These are phyloP conservation scores for Leptosomus discolor DNA, from an alignment of 2,113 vertebrate species.

Conservation along the genomic window DNA sequence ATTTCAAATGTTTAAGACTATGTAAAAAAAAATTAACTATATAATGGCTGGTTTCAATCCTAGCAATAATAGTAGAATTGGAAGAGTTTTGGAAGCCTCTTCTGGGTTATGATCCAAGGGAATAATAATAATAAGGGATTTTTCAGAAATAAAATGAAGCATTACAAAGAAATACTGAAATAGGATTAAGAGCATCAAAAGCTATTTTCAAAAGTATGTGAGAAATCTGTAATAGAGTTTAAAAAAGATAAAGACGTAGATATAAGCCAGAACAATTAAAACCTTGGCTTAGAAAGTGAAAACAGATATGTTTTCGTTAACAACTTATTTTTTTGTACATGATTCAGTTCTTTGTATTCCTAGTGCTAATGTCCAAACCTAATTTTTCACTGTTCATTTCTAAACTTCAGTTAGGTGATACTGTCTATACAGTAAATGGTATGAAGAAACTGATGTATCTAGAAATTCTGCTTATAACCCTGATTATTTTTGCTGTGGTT, in stretches of 20 bases:
- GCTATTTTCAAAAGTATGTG: neutral
- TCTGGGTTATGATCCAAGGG: neutral
- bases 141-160: neutral
- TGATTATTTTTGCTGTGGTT: neutral
- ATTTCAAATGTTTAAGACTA: neutral
- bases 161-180: neutral
- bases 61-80: neutral
- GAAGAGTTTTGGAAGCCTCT: neutral
- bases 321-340: neutral
- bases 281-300: neutral
- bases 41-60: neutral
- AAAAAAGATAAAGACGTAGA: rapidly evolving
- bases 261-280: neutral
- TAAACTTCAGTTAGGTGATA: neutral
- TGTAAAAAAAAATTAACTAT: neutral
- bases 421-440: neutral
- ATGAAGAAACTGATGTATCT: neutral
- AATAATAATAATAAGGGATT: neutral
- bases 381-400: neutral
- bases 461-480: neutral
- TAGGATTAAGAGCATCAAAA: neutral
- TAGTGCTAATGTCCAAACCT: neutral
- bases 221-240: neutral
- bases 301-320: neutral
- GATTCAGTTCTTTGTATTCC: neutral